phyloP scores from a whole-genome alignment of 2,113 vertebrate species.

The Rhea americana region DNA sequence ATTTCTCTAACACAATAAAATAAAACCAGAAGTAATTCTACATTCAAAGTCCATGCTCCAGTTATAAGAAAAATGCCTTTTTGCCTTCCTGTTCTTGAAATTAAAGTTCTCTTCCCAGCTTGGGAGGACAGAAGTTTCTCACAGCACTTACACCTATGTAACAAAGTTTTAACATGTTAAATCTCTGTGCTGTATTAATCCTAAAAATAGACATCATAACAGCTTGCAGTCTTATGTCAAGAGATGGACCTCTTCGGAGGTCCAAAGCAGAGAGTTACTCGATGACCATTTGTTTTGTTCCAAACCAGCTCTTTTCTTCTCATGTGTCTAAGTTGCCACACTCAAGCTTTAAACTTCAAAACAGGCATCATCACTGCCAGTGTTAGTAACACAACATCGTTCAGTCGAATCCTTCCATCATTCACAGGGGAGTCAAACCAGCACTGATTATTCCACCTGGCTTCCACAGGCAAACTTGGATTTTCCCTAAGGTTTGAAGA shows the following conservation, averaged over 20 bases:
- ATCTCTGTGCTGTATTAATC: background rate
- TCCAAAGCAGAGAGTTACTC: background rate
- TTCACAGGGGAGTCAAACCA: background rate
- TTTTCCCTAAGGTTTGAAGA: background rate
- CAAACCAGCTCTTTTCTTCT: background rate
- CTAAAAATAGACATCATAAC: conserved; percentile 28
- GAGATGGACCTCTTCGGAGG: background rate
- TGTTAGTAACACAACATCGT: background rate
- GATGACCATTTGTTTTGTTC: background rate
- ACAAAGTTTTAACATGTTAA: background rate
- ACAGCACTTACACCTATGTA: background rate
- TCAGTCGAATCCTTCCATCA: background rate
- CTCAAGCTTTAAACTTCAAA: background rate
- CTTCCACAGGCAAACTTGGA: background rate
- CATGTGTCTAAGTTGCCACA: background rate
- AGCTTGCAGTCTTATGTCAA: background rate
- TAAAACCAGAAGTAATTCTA: background rate
- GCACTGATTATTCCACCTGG: background rate
- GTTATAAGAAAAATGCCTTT: background rate
- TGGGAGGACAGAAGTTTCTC: background rate
- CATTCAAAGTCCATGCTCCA: background rate
- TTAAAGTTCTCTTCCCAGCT: background rate
- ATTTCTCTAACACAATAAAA: background rate
- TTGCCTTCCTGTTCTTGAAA: background rate
- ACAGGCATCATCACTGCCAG: background rate